Conservation (phyloP, 2,888 invertebrate species). For the Andrena dorsata region DNA sequence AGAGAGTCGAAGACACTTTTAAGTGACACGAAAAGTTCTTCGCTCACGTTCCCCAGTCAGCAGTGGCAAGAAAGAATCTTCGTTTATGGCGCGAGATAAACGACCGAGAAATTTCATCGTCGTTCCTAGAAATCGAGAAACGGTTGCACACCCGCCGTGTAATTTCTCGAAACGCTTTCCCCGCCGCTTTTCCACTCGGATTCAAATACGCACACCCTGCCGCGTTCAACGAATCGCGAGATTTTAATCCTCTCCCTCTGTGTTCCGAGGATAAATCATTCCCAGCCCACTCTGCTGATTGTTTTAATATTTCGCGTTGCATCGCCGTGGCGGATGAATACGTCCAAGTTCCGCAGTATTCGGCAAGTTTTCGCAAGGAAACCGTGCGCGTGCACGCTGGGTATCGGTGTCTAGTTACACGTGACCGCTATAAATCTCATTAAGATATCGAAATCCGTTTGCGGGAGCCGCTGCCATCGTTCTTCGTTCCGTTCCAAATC, state of each 20-base stretch:
- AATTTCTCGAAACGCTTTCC: background rate
- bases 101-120: background rate
- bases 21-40: too few species aligned
- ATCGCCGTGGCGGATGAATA: too few species aligned
- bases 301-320: conserved; percentile 17
- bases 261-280: background rate
- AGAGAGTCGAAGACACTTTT: too few species aligned
- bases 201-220: background rate
- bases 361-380: background rate
- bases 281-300: background rate
- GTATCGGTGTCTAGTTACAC: background rate
- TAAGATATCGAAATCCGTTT: conserved; percentile 30
- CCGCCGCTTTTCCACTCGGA: background rate
- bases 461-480: background rate
- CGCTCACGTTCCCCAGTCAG: background rate
- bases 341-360: background rate
- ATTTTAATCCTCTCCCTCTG: background rate
- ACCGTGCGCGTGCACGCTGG: conserved; percentile 7
- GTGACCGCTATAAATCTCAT: conserved; percentile 34
- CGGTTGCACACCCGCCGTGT: background rate
- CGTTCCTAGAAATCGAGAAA: background rate
- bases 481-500: conserved; percentile 7
- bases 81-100: background rate
- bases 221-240: background rate
- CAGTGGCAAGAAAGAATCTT: background rate